A percentile compares a stretch with the other conserved stretches of the same genome.
Conservation (phyloP, 2,113 vertebrate species). For the Genyomyrus donnyi region DNA sequence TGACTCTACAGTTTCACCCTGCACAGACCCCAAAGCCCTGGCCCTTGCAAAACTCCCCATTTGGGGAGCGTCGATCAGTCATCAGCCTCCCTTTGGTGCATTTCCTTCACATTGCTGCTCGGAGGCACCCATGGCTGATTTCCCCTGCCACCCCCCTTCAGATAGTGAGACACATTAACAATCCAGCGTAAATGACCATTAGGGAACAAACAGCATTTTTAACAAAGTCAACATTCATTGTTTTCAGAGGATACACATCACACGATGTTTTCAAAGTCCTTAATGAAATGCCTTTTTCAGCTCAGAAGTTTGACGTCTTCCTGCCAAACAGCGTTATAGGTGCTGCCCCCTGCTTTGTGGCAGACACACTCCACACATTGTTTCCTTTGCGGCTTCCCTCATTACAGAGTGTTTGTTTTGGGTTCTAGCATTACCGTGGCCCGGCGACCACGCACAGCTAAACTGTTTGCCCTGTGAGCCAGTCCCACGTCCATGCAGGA, state of each 20-base stretch:
- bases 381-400: conserved; percentile 5
- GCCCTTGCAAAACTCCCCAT: neutral
- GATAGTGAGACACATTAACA: neutral
- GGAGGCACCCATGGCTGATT: neutral
- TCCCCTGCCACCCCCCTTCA: neutral
- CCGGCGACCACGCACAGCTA: neutral
- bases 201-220: neutral
- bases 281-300: neutral
- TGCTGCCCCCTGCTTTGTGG: neutral
- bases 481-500: conserved; percentile 15
- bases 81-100: neutral
- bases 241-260: neutral
- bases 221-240: neutral
- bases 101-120: neutral
- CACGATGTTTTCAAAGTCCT: neutral
- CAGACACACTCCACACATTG: conserved; percentile 14
- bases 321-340: neutral
- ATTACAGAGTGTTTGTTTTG: conserved; percentile 28
- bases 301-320: neutral
- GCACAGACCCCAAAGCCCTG: neutral
- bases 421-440: conserved; percentile 11
- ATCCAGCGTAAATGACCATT: neutral
- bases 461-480: conserved; percentile 26
- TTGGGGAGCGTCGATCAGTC: neutral
- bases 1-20: neutral